phyloP scores from a whole-genome alignment of 2,888 invertebrate species.

The Agonopterix alstromeriana region DNA sequence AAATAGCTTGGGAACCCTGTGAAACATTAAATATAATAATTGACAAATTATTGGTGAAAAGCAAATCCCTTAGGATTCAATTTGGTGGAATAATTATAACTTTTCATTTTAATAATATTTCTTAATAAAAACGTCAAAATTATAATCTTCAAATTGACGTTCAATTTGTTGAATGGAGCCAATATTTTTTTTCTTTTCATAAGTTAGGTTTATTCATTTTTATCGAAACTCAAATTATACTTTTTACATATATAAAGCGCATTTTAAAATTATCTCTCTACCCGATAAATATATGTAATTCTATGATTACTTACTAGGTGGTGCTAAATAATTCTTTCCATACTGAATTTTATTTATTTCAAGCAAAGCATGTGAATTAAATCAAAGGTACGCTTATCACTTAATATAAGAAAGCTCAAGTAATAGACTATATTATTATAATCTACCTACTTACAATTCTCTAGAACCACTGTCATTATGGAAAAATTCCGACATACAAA shows the following conservation, averaged over 20 bases:
- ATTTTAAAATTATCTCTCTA: constrained; percentile 31
- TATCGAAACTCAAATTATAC: neutral
- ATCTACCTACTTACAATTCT: constrained; percentile 42
- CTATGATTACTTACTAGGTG: constrained; percentile 45
- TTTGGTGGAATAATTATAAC: constrained; percentile 10
- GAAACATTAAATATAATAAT: constrained; percentile 50
- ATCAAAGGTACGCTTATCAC: constrained; percentile 20
- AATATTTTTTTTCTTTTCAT: too few species aligned
- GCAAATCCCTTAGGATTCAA: constrained; percentile 33
- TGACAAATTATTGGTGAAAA: constrained; percentile 69
- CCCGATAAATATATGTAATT: constrained; percentile 30
- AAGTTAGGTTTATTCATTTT: too few species aligned
- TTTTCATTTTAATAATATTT: neutral
- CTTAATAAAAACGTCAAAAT: too few species aligned
- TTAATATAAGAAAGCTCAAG: constrained; percentile 30
- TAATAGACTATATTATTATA: constrained; percentile 32
- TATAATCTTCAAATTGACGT: too few species aligned
- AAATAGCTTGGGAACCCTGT: constrained; percentile 65
- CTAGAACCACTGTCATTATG: constrained; percentile 54
- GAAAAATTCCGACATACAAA: constrained; percentile 65
- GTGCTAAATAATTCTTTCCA: constrained; percentile 31
- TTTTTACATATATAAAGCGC: constrained; percentile 45
- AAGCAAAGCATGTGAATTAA: constrained; percentile 36
- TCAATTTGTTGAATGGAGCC: too few species aligned
- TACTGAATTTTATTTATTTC: constrained; percentile 14